Percentiles rank a stretch among this genome's conserved stretches.
Conservation (phyloP, 53 echinoderm and acorn worm genomes). For the Zoroaster sp. region DNA sequence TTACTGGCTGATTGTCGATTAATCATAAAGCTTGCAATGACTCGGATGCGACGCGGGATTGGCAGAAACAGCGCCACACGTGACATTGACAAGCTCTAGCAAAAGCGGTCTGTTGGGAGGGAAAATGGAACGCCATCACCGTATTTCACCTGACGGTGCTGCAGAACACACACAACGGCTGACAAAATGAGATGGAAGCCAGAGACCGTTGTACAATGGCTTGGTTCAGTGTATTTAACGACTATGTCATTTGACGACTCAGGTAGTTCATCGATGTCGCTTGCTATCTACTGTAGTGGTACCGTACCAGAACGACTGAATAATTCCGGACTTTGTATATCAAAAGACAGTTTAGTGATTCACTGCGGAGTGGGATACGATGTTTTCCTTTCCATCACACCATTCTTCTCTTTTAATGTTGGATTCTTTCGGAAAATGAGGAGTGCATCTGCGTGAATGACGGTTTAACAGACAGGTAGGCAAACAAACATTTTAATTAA, state of each 20-base stretch:
- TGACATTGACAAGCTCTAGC: neutral
- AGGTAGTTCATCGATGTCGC: slow-evolving; percentile 26
- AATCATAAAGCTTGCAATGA: neutral
- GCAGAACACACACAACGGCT: slow-evolving; percentile 1
- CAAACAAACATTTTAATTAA: no score
- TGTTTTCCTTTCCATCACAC: neutral
- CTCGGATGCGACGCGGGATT: neutral
- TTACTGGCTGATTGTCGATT: neutral
- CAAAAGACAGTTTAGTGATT: neutral
- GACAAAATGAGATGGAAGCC: slow-evolving; percentile 1
- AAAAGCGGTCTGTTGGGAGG: slow-evolving; percentile 25
- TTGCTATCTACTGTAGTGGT: slow-evolving; percentile 20
- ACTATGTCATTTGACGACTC: neutral
- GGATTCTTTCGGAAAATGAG: neutral
- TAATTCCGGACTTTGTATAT: neutral
- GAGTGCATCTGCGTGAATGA: neutral
- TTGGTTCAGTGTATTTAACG: neutral
- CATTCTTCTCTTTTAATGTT: neutral
- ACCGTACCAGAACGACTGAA: neutral
- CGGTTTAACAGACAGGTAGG: neutral
- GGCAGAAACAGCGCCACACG: slow-evolving; percentile 24
- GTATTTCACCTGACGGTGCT: neutral
- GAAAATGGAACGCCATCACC: neutral
- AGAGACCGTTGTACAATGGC: slow-evolving; percentile 2
- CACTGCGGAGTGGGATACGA: neutral